These are phyloP conservation scores for Anarsia innoxiella DNA, from an alignment of 2,888 invertebrate genomes.

Conservation along the genomic window DNA sequence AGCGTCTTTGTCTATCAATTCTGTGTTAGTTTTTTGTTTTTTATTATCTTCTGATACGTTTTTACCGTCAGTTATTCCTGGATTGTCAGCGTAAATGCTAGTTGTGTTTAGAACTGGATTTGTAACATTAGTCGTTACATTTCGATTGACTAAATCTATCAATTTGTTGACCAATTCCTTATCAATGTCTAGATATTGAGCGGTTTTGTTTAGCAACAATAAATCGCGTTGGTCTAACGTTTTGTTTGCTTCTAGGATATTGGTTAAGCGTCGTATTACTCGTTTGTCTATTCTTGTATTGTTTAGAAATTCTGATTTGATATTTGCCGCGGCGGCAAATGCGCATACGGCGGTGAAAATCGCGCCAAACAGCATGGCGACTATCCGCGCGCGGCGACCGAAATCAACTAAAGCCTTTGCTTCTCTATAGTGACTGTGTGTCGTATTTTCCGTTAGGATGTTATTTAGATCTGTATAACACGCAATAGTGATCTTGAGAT, in stretches of 20 bases:
- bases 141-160: constrained; percentile 32
- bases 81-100: background rate
- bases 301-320: constrained; percentile 26
- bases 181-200: constrained; percentile 38
- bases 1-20: too few species aligned
- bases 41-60: background rate
- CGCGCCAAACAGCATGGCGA: constrained; percentile 41
- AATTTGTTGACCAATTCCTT: constrained; percentile 43
- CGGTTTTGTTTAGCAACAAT: constrained; percentile 40
- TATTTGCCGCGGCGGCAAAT: constrained; percentile 30
- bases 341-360: constrained; percentile 50
- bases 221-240: constrained; percentile 38
- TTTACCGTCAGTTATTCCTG: background rate
- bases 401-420: constrained; percentile 32
- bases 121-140: constrained; percentile 11
- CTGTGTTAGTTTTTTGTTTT: background rate
- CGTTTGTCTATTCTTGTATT: constrained; percentile 38
- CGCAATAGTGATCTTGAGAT: too few species aligned
- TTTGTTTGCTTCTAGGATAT: constrained; percentile 36
- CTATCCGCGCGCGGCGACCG: constrained; percentile 59
- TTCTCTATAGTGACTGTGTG: constrained; percentile 19
- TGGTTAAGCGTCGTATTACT: constrained; percentile 35
- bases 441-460: too few species aligned
- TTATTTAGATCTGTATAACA: too few species aligned
- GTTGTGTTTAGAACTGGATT: constrained; percentile 12